phyloP scores from a whole-genome alignment of 2,797 vertebrate genomes.

The Cetoscarus ocellatus region DNA sequence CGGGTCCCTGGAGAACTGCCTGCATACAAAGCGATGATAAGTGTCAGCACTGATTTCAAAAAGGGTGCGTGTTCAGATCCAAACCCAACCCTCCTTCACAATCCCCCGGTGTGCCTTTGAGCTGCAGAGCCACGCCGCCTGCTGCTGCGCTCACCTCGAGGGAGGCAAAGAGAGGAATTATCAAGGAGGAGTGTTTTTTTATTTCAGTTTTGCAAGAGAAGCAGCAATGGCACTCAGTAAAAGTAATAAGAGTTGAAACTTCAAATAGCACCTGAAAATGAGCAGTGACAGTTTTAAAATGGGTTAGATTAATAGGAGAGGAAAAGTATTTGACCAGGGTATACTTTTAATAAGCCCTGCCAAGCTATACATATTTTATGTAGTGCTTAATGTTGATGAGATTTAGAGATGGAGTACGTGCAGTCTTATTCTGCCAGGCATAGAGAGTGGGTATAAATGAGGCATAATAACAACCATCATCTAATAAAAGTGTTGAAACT shows the following conservation, averaged over 20 bases:
- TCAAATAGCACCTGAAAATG: constrained; percentile 61
- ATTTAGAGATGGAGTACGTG: constrained; percentile 29
- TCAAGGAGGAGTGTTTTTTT: constrained; percentile 34
- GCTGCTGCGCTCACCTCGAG: constrained; percentile 55
- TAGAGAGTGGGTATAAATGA: neutral
- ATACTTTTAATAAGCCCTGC: constrained; percentile 57
- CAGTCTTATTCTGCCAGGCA: constrained; percentile 5
- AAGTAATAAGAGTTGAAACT: constrained; percentile 58
- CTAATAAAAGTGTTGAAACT: neutral
- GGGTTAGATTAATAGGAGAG: constrained; percentile 53
- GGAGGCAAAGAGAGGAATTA: constrained; percentile 56
- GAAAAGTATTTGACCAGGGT: constrained; percentile 34
- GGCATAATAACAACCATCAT: neutral
- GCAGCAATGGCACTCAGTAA: constrained; percentile 44
- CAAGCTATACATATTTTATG: constrained; percentile 58
- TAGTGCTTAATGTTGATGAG: constrained; percentile 40
- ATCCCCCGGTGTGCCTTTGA: constrained; percentile 67
- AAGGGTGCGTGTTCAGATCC: constrained; percentile 68
- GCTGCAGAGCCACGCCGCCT: constrained; percentile 38
- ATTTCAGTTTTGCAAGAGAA: constrained; percentile 58
- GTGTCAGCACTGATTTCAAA: constrained; percentile 80
- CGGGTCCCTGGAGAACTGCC: constrained; percentile 66
- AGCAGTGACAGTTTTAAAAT: constrained; percentile 55
- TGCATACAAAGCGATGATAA: constrained; percentile 77
- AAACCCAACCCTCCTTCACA: constrained; percentile 46